Evolutionary conservation across 2,113 vertebrate species (phyloP), one percentile per base, ranked within the genome.

Genomic region (Chaetops frenatus): DNA sequence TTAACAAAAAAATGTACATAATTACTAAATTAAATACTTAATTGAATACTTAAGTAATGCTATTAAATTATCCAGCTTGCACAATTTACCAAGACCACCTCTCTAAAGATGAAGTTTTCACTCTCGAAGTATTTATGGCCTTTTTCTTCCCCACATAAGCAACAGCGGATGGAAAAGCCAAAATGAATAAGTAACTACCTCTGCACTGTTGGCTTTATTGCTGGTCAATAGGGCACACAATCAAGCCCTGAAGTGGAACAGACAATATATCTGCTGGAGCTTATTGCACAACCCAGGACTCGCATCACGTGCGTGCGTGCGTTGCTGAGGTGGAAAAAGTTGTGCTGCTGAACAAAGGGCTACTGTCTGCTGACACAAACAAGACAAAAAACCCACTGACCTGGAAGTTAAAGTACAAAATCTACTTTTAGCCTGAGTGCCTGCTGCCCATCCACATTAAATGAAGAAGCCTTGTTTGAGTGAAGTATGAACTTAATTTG

Each of bases 361-460:
- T 66, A 10, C 64, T 88, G 71, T 80, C 67, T 88, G 85, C 79
- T 88, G 72, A 47, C 85, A 94, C 10, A 40, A 85, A 92, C 0
- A 4, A 54, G 51, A 78, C 67, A 91, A 81, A 91, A 89, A 90
- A 5, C 19, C 71, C 87, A 88, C 67, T 91, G 93, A 94, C 64
- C 90, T 91, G 67, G 71, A 92, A 94, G 28, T 9, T 94, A 23
- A 94, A 90, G 85, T 45, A 95, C 74, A 83, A 72, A 85, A 88
- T 61, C 74, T 69, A 1, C 87, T 88, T 87, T 72, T 74, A 90
- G 93, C 92, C 38, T 33, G 62, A 91, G 54, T 48, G 67, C 84
- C 20, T 2, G 1, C 51, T 80, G 84, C 70, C 51, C 69, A 42
- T 25, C 12, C 35, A 54, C 28, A 44, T 81, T 31, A 86, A 95